Evolutionary conservation across 2,888 invertebrate species (phyloP).

Genomic region (Sepiola atlantica): DNA sequence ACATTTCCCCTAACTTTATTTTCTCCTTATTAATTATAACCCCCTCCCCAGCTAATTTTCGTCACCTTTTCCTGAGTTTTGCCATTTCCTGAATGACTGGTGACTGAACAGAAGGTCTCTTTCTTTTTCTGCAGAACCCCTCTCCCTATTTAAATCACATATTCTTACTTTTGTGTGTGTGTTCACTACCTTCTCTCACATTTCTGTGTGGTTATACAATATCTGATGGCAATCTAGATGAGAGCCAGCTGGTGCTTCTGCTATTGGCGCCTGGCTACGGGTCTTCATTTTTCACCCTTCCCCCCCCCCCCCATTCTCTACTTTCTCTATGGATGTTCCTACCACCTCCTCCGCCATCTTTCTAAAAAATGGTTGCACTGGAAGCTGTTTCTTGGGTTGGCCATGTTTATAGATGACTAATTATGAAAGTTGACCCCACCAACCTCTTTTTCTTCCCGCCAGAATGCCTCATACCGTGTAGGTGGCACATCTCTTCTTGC

Average conservation of each 20-base stretch:
- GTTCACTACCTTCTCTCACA: background rate
- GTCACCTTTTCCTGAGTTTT: background rate
- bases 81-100: constrained; percentile 32
- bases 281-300: background rate
- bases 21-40: no score
- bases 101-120: background rate
- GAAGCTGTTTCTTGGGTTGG: background rate
- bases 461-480: background rate
- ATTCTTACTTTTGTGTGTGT: no score
- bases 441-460: no score
- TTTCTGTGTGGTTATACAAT: background rate
- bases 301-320: background rate
- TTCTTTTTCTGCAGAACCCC: background rate
- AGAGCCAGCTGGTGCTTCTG: background rate
- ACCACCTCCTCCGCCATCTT: background rate
- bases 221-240: constrained; percentile 21
- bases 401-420: constrained; percentile 22
- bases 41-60: no score
- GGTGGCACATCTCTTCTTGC: background rate
- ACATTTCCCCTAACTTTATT: no score
- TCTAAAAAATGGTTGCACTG: background rate
- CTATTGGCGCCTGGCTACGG: background rate
- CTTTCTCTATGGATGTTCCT: background rate
- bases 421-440: background rate
- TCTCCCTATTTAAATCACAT: no score